Evolutionary conservation across 2,113 vertebrate genomes (phyloP).

Genomic region (Nannobrachium achirus): DNA sequence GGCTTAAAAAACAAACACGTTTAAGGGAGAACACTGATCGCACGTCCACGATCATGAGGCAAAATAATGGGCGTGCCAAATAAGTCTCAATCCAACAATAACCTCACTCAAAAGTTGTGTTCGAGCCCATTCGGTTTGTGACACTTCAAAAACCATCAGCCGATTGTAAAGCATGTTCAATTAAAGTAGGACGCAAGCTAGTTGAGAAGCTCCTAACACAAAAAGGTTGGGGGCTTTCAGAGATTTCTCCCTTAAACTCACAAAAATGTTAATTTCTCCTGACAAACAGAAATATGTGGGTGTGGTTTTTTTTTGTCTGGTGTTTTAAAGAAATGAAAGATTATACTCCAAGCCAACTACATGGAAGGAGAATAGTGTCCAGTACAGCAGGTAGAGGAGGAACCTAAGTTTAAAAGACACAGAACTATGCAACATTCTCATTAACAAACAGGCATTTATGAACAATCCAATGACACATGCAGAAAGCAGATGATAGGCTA

Average conservation of each 20-base stretch:
- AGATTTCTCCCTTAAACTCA: conserved; percentile 95
- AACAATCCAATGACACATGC: conserved; percentile 99
- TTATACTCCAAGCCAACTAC: conserved; percentile 97
- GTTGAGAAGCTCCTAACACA: conserved; percentile 23
- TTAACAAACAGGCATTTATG: conserved; percentile 98
- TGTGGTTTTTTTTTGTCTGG: conserved; percentile 51
- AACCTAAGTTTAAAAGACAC: conserved; percentile 96
- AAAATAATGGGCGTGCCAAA: conserved; percentile 65
- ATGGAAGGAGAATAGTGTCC: conserved; percentile 95
- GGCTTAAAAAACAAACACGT: conserved; percentile 77
- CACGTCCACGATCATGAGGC: conserved; percentile 66
- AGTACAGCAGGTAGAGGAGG: conserved; percentile 91
- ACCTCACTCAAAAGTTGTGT: no score
- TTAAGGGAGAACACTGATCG: conserved; percentile 97
- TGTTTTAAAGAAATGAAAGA: conserved; percentile 77
- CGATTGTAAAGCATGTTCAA: conserved; percentile 19
- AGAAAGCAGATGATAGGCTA: conserved; percentile 96
- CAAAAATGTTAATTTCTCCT: conserved; percentile 86
- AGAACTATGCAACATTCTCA: conserved; percentile 99
- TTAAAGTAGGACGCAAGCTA: conserved; percentile 23
- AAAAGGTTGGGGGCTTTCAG: conserved; percentile 57
- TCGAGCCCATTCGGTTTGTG: neutral
- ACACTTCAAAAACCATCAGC: conserved; percentile 24
- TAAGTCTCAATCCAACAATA: conserved; percentile 30
- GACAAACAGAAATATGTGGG: conserved; percentile 85